Base-by-base conservation (phyloP, 2,797 vertebrate genomes). In the Melanotaenia trifasciata region DNA sequence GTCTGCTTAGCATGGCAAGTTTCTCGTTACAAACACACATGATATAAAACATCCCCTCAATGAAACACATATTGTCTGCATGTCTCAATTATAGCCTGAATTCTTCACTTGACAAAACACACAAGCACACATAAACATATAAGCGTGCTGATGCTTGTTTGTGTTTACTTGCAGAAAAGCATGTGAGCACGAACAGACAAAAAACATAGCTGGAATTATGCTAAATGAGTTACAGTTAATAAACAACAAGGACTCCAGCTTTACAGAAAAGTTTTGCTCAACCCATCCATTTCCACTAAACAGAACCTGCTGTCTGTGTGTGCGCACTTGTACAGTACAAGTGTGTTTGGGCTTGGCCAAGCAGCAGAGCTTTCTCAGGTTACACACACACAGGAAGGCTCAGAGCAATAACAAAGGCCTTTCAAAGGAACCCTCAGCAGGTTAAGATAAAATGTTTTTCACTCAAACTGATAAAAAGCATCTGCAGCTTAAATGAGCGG, bases 331-430 rank as follows among this genome's bases (percentile, higher is more conserved):
- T 74, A 70, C 45, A 62, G 83, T 77, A 74, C 67, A 64, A 79
- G 87, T 90, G 86, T 89, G 88, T 87, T 82, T 90, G 88, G 78
- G 85, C 85, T 91, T 90, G 92, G 89, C 87, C 77, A 54, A 78
- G 81, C 87, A 81, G 78, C 77, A 67, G 54, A 66, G 88, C 90
- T 93, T 87, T 91, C 90, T 94, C 90, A 78, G 76, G 93, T 92
- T 94, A 94, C 92, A 92, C 89, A 88, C 85, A 91, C 86, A 90
- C 91, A 94, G 92, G 92, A 93, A 94, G 90, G 86, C 92, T 92
- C 90, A 82, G 76, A 92, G 89, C 88, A 91, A 94, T 90, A 94
- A 94, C 91, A 94, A 93, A 89, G 84, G 84, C 81, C 86, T 92
- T 92, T 94, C 87, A 92, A 93, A 93, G 84, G 85, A 90, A 89